These are phyloP conservation scores for Drosophila kuntzei DNA, from an alignment of 2,888 invertebrate species.

Conservation along the genomic window DNA sequence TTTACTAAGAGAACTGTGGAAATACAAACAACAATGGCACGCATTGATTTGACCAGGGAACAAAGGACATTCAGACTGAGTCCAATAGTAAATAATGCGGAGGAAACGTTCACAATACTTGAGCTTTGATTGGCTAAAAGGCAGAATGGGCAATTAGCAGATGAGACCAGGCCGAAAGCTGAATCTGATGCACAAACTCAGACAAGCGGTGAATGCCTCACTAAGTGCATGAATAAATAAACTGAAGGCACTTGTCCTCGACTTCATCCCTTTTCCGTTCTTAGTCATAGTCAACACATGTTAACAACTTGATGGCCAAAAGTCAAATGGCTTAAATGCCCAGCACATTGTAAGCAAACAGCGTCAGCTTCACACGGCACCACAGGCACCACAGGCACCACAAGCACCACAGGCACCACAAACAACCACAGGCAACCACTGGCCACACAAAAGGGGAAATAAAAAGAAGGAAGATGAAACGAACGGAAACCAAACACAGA, in stretches of 20 bases:
- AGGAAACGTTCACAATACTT: conserved; percentile 52
- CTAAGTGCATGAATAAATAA: conserved; percentile 80
- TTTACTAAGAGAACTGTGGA: conserved; percentile 48
- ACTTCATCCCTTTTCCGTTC: not conserved
- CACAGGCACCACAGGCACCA: conserved; percentile 20
- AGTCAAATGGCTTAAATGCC: conserved; percentile 78
- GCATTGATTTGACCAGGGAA: conserved; percentile 69
- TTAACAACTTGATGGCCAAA: conserved; percentile 80
- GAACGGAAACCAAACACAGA: conserved; percentile 27
- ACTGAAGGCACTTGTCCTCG: conserved; percentile 65
- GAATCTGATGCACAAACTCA: conserved; percentile 27
- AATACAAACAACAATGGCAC: conserved; percentile 78
- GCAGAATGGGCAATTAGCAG: conserved; percentile 71
- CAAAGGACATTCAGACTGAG: conserved; percentile 18
- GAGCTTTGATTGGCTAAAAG: conserved; percentile 69
- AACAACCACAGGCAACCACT: conserved; percentile 14
- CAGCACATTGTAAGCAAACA: conserved; percentile 76
- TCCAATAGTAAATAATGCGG: conserved; percentile 38
- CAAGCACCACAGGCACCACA: conserved; percentile 29
- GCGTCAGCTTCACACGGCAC: conserved; percentile 14
- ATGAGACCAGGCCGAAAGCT: conserved; percentile 39
- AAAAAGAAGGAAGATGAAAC: not conserved
- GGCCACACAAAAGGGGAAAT: conserved; percentile 11
- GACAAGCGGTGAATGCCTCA: conserved; percentile 71
- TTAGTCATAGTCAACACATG: conserved; percentile 69